Evolutionary conservation across 2,797 vertebrate genomes (phyloP).

Genomic region (Labeo calbasu): DNA sequence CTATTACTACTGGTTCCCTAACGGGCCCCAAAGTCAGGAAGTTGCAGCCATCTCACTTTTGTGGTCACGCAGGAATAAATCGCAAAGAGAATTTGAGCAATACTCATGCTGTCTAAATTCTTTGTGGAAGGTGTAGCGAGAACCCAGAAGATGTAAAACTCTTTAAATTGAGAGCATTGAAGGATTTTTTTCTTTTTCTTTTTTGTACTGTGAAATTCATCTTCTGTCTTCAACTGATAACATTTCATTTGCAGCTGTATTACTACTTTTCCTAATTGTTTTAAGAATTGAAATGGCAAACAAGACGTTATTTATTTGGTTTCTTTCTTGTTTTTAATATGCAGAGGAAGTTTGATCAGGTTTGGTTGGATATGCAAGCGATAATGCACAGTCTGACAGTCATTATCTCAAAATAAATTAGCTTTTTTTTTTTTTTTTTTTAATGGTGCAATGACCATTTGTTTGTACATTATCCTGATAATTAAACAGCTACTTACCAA

Average conservation of each 20-base stretch:
- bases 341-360: neutral
- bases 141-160: neutral
- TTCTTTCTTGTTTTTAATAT: slow-evolving; percentile 13
- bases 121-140: neutral
- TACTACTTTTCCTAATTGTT: slow-evolving; percentile 14
- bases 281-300: neutral
- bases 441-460: neutral
- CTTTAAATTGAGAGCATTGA: slow-evolving; percentile 4
- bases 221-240: neutral
- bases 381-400: neutral
- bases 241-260: neutral
- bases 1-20: slow-evolving; percentile 12
- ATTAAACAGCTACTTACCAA: neutral
- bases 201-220: slow-evolving; percentile 5
- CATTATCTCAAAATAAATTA: neutral
- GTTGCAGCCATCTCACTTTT: slow-evolving; percentile 34
- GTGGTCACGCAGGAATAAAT: slow-evolving; percentile 8
- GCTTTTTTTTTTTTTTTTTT: neutral
- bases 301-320: slow-evolving; percentile 27
- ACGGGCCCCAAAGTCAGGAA: neutral
- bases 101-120: neutral
- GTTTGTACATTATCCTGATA: neutral
- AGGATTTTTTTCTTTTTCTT: neutral
- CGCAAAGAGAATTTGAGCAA: neutral
- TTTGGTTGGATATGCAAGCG: neutral